Base-by-base conservation (phyloP, 2,113 vertebrate genomes). In the Paraplagusia blochii region DNA sequence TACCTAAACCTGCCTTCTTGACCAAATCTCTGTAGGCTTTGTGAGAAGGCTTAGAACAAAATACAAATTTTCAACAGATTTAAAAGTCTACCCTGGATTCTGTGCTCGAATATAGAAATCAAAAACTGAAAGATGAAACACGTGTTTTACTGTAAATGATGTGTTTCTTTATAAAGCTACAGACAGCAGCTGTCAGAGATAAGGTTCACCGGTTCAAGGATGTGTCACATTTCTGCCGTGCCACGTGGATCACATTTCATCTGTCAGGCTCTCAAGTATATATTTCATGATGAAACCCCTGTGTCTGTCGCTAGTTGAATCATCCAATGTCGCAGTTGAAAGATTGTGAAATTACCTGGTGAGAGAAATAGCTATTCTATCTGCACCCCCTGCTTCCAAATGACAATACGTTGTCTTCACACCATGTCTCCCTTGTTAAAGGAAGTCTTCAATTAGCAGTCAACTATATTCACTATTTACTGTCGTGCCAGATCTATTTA, bases 381-480 rank as follows among this genome's bases (percentile, higher is more conserved):
- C 44, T 52, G 57, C 54, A 66, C 45, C 60, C 60, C n/a, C 50
- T 55, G 45, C 70, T 49, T 67, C 69, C 69, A 70, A 64, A 60
- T 51, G 81, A 77, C 76, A 62, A 66, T 83, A 63, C 85, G 85
- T 76, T 84, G 79, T 70, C 88, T 87, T 87, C 84, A 76, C 64
- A 73, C 58, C 59, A 65, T 66, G 72, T 69, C 69, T 71, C 68
- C 56, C 64, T 59, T 76, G 79, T 81, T 71, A 84, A 73, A 89
- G 51, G 85, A 87, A 85, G 75, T 63, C 77, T 77, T 77, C 77
- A 87, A 87, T 87, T 87, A 88, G 76, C 61, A 79, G 57, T 74
- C 82, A 69, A 72, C 79, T 82, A 72, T 63, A 77, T 79, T 73
- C 79, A 68, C 62, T 68, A 66, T 84, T 73, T 79, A 69, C 76